These are phyloP conservation scores for Tribolium freemani DNA, from an alignment of 2,888 invertebrate species.

Conservation along the genomic window DNA sequence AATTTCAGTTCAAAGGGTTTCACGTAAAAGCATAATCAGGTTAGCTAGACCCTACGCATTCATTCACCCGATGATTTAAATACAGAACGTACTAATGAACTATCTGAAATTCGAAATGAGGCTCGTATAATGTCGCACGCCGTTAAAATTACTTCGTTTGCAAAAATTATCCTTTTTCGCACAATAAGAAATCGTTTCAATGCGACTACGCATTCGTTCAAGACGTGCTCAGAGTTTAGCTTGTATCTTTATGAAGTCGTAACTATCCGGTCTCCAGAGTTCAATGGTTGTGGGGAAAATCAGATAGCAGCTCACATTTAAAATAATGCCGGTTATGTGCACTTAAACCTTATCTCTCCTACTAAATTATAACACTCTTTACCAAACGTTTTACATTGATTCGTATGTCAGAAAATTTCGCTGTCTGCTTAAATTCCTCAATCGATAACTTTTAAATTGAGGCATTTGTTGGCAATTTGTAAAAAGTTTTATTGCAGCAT, in stretches of 20 bases:
- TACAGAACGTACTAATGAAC: conserved; percentile 16
- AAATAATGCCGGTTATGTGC: background rate
- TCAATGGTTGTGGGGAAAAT: conserved; percentile 15
- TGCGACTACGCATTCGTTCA: conserved; percentile 28
- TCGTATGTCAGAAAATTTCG: background rate
- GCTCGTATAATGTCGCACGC: conserved; percentile 15
- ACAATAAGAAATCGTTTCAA: conserved; percentile 5
- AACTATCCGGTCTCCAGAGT: conserved; percentile 3
- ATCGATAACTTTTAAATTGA: background rate
- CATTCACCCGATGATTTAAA: conserved; percentile 5
- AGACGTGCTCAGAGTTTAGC: conserved; percentile 30
- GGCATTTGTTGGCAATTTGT: background rate
- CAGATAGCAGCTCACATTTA: background rate
- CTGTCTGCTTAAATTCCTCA: background rate
- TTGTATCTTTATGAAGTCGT: conserved; percentile 20
- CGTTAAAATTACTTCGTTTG: conserved; percentile 12
- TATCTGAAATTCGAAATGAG: conserved; percentile 20
- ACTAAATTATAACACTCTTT: conserved; percentile 14
- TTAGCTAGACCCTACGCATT: conserved; percentile 7
- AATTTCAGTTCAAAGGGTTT: conserved; percentile 1
- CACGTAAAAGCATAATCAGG: background rate
- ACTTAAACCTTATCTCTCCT: background rate
- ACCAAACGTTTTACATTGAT: conserved; percentile 12
- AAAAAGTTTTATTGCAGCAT: background rate
- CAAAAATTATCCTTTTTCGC: conserved; percentile 20